phyloP scores from a whole-genome alignment of 2,797 vertebrate genomes.

The Pristis pectinata region DNA sequence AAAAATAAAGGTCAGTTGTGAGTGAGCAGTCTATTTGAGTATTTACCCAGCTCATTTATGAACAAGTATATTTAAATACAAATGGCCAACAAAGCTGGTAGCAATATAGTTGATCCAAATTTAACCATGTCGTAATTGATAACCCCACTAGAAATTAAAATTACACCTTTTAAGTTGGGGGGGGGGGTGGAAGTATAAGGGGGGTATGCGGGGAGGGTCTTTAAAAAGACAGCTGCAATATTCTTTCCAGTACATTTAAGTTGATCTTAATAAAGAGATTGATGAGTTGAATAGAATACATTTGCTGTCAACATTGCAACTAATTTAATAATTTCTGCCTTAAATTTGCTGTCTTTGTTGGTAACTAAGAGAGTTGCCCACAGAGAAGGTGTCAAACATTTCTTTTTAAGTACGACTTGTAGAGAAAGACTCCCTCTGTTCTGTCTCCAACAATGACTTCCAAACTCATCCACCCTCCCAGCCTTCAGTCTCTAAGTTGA shows the following conservation, averaged over 20 bases:
- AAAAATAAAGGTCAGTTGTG: background rate
- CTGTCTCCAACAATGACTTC: background rate
- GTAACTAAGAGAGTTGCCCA: background rate
- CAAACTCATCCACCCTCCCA: background rate
- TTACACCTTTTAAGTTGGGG: background rate
- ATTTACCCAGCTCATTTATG: background rate
- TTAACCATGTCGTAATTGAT: background rate
- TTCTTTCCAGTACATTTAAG: background rate
- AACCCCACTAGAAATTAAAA: background rate
- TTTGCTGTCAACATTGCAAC: too few species aligned
- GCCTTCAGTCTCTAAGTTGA: background rate
- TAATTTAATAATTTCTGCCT: background rate
- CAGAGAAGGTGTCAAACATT: background rate
- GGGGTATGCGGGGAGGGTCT: background rate
- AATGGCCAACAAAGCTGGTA: background rate
- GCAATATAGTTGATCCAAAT: background rate
- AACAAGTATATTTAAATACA: background rate
- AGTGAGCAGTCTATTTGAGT: background rate
- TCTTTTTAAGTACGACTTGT: background rate
- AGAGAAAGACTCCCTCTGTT: background rate
- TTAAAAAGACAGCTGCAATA: background rate
- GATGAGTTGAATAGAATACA: background rate
- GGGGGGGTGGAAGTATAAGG: too few species aligned
- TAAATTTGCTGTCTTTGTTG: background rate
- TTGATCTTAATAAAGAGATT: background rate